Base-by-base conservation (phyloP, 2,113 vertebrate species). In the Paratilapia polleni region DNA sequence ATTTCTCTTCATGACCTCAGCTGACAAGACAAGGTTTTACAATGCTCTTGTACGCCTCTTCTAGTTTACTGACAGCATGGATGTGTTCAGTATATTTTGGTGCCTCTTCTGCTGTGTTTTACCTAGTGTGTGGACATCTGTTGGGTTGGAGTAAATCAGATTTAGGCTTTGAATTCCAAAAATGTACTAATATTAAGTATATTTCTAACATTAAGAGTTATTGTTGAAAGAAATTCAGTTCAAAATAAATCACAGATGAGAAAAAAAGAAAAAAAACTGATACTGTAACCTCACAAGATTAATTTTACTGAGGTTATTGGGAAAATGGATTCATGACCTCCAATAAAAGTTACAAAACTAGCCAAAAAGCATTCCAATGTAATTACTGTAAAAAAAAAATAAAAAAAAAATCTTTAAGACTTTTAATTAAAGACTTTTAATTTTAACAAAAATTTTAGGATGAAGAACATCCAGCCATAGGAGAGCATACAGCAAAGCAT, bases 1-100 rank as follows among this genome's bases (percentile, higher is more conserved):
- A 73, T 73, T 73, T 73, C 43, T 31, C 43, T 31, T 73, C 43
- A 73, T 73, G 66, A 73, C 43, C 66, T 73, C 66, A 73, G 26
- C 47, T 73, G 68, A 73, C 26, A 73, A 73, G 47, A 54, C 19
- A 73, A 54, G 47, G 22, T 58, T 58, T 24, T 5, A 73, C 47
- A 73, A 73, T 54, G 26, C 47, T 73, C 47, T 73, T 54, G 19
- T 56, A 56, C n/a, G 26, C 26, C 13, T 31, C 26, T 54, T 34
- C 47, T 73, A 73, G 47, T 34, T 73, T 73, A 31, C 26, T 34
- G 47, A 73, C 47, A 54, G 43, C 68, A 73, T 6, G 26, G 26
- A 54, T 54, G 68, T 54, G 47, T 73, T 73, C 49, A 26, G 47
- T 31, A 73, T 73, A 73, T 52, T 14, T 31, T 5, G 4, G 43